phyloP scores from a whole-genome alignment of 2,888 invertebrate species.

The Acanthosepion esculentum region DNA sequence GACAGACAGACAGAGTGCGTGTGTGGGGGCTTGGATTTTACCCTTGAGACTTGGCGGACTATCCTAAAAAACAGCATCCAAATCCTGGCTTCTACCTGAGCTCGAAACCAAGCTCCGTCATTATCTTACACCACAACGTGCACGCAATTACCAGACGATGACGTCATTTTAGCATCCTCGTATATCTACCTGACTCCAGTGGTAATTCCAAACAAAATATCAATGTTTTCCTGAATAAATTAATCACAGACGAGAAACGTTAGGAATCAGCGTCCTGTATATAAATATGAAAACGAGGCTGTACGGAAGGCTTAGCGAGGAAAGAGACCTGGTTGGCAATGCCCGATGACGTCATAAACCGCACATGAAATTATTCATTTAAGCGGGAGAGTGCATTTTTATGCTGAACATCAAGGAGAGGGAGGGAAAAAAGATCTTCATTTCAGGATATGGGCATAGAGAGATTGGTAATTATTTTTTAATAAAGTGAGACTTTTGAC shows the following conservation, averaged over 20 bases:
- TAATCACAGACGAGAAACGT: neutral
- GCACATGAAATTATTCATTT: neutral
- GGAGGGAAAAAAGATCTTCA: neutral
- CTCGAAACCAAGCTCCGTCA: neutral
- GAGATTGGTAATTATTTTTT: neutral
- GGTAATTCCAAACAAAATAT: neutral
- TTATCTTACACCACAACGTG: neutral
- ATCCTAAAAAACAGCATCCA: too few species aligned
- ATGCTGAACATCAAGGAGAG: neutral
- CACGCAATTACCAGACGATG: neutral
- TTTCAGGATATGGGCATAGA: neutral
- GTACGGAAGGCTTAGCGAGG: neutral
- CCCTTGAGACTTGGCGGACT: too few species aligned
- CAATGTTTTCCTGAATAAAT: neutral
- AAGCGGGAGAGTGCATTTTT: neutral
- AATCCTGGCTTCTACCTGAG: neutral
- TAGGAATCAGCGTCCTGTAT: neutral
- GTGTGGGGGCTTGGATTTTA: too few species aligned
- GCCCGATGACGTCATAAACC: neutral
- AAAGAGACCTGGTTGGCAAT: too few species aligned
- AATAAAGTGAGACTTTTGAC: neutral
- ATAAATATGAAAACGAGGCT: conserved; percentile 8
- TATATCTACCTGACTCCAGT: neutral
- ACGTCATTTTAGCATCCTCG: neutral
- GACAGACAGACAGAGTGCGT: too few species aligned